These are phyloP conservation scores for Teleiodes luculella DNA, from an alignment of 2,888 invertebrate species.

Conservation along the genomic window DNA sequence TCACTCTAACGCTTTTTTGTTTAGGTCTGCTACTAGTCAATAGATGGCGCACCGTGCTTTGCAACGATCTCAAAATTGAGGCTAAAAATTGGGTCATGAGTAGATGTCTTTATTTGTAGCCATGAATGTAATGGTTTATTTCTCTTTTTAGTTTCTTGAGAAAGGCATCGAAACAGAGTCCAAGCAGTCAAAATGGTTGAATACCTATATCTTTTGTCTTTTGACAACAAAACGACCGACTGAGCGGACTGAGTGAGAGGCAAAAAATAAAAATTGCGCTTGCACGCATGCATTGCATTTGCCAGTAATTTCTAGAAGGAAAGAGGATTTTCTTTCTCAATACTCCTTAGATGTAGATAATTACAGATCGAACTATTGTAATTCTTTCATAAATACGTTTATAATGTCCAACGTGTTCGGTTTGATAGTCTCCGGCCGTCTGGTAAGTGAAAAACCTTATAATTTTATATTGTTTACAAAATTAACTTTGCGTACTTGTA, in stretches of 20 bases:
- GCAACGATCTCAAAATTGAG: no score
- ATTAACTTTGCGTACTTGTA: not conserved
- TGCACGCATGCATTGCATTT: no score
- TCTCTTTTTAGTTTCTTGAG: no score
- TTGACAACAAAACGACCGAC: not conserved
- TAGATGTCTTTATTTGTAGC: not conserved
- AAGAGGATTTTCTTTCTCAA: not conserved
- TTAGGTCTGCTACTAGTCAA: not conserved
- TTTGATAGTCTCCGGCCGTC: constrained; percentile 87
- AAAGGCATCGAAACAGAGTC: no score
- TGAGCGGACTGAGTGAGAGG: no score
- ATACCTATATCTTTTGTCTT: no score
- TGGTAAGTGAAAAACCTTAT: constrained; percentile 77
- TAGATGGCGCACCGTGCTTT: not conserved
- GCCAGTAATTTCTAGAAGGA: constrained; percentile 7
- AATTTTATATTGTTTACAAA: constrained; percentile 6
- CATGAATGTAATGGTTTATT: no score
- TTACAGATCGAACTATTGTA: not conserved
- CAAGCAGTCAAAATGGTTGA: no score
- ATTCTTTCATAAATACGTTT: not conserved
- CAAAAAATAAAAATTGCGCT: no score
- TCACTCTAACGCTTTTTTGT: no score
- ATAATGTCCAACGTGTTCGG: constrained; percentile 82
- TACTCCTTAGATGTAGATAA: not conserved
- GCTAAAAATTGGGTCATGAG: not conserved